Base-by-base conservation (phyloP, 2,113 vertebrate species). In the Zosterops borbonicus region DNA sequence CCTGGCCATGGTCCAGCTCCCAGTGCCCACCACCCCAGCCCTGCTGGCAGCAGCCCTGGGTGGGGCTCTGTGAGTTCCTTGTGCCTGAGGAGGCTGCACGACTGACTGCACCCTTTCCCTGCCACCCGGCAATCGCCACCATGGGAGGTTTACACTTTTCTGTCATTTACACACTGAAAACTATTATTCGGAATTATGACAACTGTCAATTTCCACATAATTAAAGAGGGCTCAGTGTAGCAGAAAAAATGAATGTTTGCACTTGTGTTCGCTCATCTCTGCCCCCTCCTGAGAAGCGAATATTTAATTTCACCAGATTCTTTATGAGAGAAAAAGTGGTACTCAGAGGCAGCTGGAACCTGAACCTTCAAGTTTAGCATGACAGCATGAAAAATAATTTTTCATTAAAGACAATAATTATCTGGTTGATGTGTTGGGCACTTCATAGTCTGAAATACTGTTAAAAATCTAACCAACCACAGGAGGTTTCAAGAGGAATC, bases 321-420 rank as follows among this genome's bases (percentile, higher is more conserved):
- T n/a, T 59, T 86, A 18, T 47, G 47, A 89, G 42, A 23, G 25
- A 79, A 53, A 80, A 87, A 67, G 60, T 75, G 49, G 47, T 68
- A 33, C 33, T 47, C 4, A 28, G 75, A 73, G 33, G 44, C 44
- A 63, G 55, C 59, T 68, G 83, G 74, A 85, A 79, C 50, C 37
- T 70, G 55, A 82, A 53, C 56, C 39, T 88, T 70, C 44, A 70
- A 42, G 17, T 91, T 94, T 86, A 87, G 53, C 65, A 41, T 53
- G 83, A 76, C 42, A 63, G 10, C 56, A 85, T 58, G 55, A 60
- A 55, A 95, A 92, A 62, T 29, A 60, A 28, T 86, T 78, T 87
- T 59, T 12, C 4, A 70, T 92, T 95, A 58, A 82, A 76, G 69
- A 50, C 89, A 94, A 20, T 91, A 96, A 95, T 90, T 77, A 95